These are phyloP conservation scores for Polypedilum pembai DNA, from an alignment of 1,140 invertebrate species.

Conservation along the genomic window DNA sequence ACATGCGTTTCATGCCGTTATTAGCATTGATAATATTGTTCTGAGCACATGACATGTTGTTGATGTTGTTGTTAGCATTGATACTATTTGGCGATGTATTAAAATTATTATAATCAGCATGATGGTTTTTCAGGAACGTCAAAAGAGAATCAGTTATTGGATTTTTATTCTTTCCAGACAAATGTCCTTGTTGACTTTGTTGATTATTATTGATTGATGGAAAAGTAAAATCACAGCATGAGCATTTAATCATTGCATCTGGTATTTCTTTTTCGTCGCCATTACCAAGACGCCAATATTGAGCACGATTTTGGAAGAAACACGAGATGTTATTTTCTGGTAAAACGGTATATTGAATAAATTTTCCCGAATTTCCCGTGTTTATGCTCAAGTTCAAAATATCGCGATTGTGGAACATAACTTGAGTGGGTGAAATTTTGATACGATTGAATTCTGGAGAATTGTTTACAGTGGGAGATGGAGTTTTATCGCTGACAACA, in stretches of 20 bases:
- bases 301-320: slow-evolving; percentile 22
- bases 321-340: background rate
- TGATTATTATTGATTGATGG: background rate
- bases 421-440: background rate
- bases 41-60: background rate
- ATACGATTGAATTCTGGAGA: background rate
- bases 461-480: too few relatives aligned
- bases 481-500: background rate
- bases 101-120: background rate
- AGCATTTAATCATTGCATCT: background rate
- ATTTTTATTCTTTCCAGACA: background rate
- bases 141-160: background rate
- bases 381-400: background rate
- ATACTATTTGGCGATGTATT: background rate
- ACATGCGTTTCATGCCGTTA: background rate
- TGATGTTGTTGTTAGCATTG: background rate
- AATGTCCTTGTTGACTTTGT: background rate
- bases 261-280: too few relatives aligned
- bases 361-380: background rate
- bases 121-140: slow-evolving; percentile 15
- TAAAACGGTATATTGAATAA: background rate
- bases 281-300: slow-evolving; percentile 17
- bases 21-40: background rate
- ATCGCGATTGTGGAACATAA: background rate
- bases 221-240: slow-evolving; percentile 20